Base-by-base conservation (phyloP, 2,888 invertebrate species). In the Rhaphigaster nebulosa region DNA sequence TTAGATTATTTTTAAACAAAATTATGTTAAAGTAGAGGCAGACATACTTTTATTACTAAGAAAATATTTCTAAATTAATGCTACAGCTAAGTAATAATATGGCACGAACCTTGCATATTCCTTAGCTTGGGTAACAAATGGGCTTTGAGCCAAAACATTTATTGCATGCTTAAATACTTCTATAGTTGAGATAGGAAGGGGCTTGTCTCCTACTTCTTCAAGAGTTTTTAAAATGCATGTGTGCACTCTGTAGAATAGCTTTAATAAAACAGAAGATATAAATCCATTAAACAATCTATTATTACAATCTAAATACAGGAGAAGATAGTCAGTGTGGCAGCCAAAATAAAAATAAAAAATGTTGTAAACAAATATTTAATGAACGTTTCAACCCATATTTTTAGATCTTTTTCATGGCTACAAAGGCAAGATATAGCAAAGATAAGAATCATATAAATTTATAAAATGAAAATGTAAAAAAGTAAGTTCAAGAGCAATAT, bases 221-320 rank as follows among this genome's bases (percentile, higher is more conserved):
- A 98, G 94, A 93, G 96, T 97, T 94, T 98, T 98, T 12, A 98
- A 94, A 93, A 98, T 97, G n/a, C 97, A 96, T 0, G 98, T 97
- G 93, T 98, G 98, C 90, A 98, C 96, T 93, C 98, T 95, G 92
- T 94, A 95, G 93, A 94, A 94, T 92, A 95, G 93, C 94, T 94
- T 45, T n/a, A 84, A 84, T n/a, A 13, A 84, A 84, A 84, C 15
- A 80, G 26, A 41, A 45, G 0, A 41, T 26, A 84, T 12, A 50
- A 4, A 84, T 50, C 15, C n/a, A n/a, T 84, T 41, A 45, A 45
- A 45, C 10, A 50, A 38, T 41, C 4, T 41, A 80, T 10, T 65
- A 65, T 29, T 65, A 29, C 1, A n/a, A 60, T 34, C 29, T 65
- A 18, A 34, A 65, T 65, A 15, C 18, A 65, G 15, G 26, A n/a